Evolutionary conservation across 2,888 invertebrate genomes (phyloP), one percentile per base, ranked within the genome.

Genomic region (Timema podura): DNA sequence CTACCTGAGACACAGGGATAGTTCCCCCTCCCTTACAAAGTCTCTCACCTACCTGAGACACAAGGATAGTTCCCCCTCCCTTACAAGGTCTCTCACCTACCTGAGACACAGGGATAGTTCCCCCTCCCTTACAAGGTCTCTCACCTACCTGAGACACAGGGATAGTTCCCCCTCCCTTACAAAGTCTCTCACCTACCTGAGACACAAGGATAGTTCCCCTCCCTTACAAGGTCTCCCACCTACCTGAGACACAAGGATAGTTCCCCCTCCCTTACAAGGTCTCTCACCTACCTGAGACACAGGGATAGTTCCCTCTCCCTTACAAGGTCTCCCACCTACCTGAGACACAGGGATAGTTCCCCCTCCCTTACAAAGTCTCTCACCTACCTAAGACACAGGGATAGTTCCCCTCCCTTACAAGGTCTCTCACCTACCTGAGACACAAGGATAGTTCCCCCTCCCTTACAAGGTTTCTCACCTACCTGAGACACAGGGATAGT

Each of bases 21-120:
- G 73, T 84, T 82, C n/a, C 30, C 30, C 30, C 3, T 30, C 30
- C 30, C 30, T 30, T 30, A 30, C 30, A 30, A 30, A 3, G 30
- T 30, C 2, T 3, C 30, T 30, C 30, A 30, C 30, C 30, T 30
- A 30, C 30, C 30, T 82, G 86, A 79, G 67, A 92, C 84, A 75
- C 84, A 84, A 0, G 88, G 87, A 81, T 89, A 83, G 73, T 84
- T 82, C n/a, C 30, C 30, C 30, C 3, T 30, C 30, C 30, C 30
- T 30, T 30, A 30, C 30, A 30, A 30, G 30, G 30, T 30, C 2
- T 3, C 30, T 30, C 30, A 30, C 30, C 30, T 30, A 30, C 30
- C 30, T 82, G 86, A 79, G 67, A 92, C 84, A 75, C 84, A 84
- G 0, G 88, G 87, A 81, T 89, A 83, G 73, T 84, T 82, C n/a